A percentile compares a stretch with the other conserved stretches of the same genome.
Evolutionary conservation across 2,797 vertebrate species (phyloP).

Genomic region (Psittacula echo): DNA sequence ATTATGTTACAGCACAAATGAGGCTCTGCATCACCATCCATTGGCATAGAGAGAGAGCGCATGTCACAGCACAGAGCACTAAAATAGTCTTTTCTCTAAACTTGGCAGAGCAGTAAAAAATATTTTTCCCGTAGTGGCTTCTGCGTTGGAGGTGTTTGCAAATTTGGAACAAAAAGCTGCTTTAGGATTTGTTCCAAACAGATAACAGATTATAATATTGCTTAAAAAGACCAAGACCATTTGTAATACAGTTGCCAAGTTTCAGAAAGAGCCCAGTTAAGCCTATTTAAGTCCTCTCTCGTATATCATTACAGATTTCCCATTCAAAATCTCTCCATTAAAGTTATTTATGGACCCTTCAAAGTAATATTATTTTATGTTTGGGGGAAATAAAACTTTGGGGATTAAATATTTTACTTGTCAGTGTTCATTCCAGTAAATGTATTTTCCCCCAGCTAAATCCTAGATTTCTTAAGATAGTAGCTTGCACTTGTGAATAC

Average conservation of each 20-base stretch:
- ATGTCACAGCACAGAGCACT: background rate
- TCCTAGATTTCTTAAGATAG: constrained; percentile 58
- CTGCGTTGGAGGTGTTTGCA: background rate
- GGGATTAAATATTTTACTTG: constrained; percentile 71
- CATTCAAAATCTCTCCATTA: constrained; percentile 67
- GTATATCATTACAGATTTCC: constrained; percentile 68
- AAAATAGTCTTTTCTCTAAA: background rate
- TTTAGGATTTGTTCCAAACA: constrained; percentile 45
- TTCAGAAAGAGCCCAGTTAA: constrained; percentile 37
- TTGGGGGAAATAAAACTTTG: constrained; percentile 63
- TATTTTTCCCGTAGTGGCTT: background rate
- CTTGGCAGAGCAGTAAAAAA: background rate
- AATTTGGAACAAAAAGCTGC: constrained; percentile 26
- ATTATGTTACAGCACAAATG: background rate
- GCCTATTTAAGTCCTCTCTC: constrained; percentile 38
- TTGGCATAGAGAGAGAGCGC: background rate
- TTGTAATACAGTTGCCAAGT: constrained; percentile 38
- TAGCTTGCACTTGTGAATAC: constrained; percentile 68
- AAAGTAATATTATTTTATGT: constrained; percentile 68
- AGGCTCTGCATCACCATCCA: background rate
- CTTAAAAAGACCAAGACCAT: background rate
- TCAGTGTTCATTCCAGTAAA: constrained; percentile 66
- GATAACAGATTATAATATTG: constrained; percentile 32
- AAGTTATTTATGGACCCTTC: constrained; percentile 71
- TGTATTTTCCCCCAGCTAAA: constrained; percentile 65